Percentiles rank a stretch among this genome's conserved stretches.
phyloP scores from a whole-genome alignment of 2,888 invertebrate genomes.

The Epinotia brunnichana region DNA sequence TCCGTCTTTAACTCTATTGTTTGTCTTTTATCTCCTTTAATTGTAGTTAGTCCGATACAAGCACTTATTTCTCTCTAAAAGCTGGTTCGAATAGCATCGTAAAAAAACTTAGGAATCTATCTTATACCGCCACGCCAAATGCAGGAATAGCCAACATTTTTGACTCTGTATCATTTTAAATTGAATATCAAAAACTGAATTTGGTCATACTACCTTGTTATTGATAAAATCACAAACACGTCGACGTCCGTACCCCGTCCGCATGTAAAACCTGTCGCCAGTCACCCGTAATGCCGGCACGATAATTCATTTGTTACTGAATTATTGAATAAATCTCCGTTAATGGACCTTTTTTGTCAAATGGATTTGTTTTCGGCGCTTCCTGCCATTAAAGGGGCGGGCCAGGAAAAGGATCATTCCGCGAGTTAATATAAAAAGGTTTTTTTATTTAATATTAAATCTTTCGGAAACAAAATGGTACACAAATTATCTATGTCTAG shows the following conservation, averaged over 20 bases:
- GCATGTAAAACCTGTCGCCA: conserved; percentile 28
- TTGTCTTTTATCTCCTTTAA: no score
- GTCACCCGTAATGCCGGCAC: conserved; percentile 51
- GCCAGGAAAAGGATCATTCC: conserved; percentile 9
- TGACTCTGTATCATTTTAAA: neutral
- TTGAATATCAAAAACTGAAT: neutral
- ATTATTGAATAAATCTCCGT: conserved; percentile 77
- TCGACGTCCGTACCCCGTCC: neutral
- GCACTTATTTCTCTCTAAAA: no score
- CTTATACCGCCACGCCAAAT: no score
- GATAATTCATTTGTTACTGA: conserved; percentile 73
- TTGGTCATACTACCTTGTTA: neutral
- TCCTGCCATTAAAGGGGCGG: conserved; percentile 32
- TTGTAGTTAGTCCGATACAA: no score
- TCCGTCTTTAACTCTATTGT: no score
- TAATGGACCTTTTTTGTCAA: conserved; percentile 72
- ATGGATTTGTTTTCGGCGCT: conserved; percentile 64
- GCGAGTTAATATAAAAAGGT: neutral
- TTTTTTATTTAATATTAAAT: neutral
- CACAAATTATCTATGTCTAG: neutral
- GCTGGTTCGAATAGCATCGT: no score
- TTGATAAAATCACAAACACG: conserved; percentile 7
- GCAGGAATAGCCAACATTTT: no score
- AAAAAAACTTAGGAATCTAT: no score
- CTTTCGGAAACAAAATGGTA: neutral